Base-by-base conservation (phyloP, 2,797 vertebrate genomes). In the Acipenser transmontanus region DNA sequence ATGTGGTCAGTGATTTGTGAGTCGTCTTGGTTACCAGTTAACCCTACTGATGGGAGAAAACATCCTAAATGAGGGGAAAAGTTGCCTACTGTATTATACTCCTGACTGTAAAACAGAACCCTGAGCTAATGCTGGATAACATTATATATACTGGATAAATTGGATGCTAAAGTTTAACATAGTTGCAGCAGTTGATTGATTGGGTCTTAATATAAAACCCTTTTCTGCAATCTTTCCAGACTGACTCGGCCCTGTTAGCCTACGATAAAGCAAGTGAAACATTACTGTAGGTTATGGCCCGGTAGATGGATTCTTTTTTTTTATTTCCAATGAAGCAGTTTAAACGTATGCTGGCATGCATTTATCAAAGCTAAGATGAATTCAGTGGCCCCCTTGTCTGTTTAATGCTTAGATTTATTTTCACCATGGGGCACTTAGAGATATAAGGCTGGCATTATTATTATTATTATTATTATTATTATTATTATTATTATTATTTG, bases 171-270 rank as follows among this genome's bases (percentile, higher is more conserved):
- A 57, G 8, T 52, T 52, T 52, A 52, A 52, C 6, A 11, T 57
- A 6, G 54, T 4, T 57, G 54, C 9, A 57, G 54, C 54, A 57
- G 12, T 9, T n/a, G 9, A 14, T n/a, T 57, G 9, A 57, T 57
- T 13, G 12, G 54, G 12, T 13, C 14, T 7, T 11, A 57, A n/a
- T 57, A n/a, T 11, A n/a, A 13, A n/a, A 13, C 14, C 6, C 12
- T 2, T 57, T 13, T 7, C 54, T 74, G 62, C 74, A 68, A 54
- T 72, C 52, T 69, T 13, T 71, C 59, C 60, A 3, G 54, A 7
- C 12, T 11, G 12, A n/a, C 54, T 57, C 11, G 12, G 12, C 9
- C 7, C 12, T 57, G 12, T 2, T 57, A n/a, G 9, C 54, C 47
- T 61, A 4, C 12, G 69, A 2, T 12, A 2, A 7, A 2, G 66